Evolutionary conservation across 92 coral and sea anemone species (phyloP).

Genomic region (Anthopleura xanthogrammica): DNA sequence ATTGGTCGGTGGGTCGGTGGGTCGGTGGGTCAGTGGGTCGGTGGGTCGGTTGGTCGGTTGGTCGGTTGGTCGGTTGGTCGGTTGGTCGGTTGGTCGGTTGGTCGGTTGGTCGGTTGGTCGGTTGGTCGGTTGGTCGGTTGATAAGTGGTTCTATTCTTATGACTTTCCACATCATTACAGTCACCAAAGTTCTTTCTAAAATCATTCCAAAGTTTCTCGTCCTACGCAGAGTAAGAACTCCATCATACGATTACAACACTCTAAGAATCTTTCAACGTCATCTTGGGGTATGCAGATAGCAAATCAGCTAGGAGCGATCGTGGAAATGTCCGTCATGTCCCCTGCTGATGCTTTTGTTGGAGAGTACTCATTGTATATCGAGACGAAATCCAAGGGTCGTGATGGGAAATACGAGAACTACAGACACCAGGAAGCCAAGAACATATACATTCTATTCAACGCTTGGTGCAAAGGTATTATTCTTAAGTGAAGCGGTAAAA

Average conservation of each 20-base stretch:
- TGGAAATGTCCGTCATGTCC: conserved; percentile 51
- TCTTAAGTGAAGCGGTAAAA: not conserved
- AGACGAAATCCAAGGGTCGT: conserved; percentile 57
- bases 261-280: conserved; percentile 17
- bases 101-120: no score
- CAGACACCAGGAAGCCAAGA: conserved; percentile 44
- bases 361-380: conserved; percentile 56
- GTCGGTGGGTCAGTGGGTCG: no score
- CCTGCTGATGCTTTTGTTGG: conserved; percentile 73
- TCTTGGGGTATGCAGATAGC: conserved; percentile 59
- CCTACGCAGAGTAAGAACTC: conserved; percentile 73
- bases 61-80: no score
- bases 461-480: conserved; percentile 77
- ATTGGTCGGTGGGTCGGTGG: no score
- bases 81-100: no score
- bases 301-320: conserved; percentile 22
- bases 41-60: no score
- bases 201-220: conserved; percentile 37
- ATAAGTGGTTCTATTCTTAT: no score
- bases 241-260: conserved; percentile 53
- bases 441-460: conserved; percentile 55
- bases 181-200: no score
- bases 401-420: conserved; percentile 35
- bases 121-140: no score
- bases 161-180: no score